Conservation (phyloP, 1,140 invertebrate genomes). For the Dreissena rostriformis region DNA sequence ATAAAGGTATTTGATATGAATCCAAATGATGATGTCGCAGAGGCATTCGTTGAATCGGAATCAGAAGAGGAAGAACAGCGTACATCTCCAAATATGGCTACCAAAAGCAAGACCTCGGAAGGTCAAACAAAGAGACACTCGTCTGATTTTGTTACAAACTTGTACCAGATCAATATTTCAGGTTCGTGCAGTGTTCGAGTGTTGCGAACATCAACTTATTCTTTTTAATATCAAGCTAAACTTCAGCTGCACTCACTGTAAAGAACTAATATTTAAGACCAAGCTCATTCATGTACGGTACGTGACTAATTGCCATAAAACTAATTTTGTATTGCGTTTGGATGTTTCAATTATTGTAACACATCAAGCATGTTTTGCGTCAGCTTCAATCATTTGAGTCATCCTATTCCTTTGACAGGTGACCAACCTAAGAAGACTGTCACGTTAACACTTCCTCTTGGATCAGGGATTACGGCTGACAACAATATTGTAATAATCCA, state of each 20-base stretch:
- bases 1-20: too few species aligned
- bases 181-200: too few species aligned
- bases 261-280: not conserved
- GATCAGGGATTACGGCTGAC: not conserved
- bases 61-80: too few species aligned
- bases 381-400: not conserved
- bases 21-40: too few species aligned
- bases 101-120: too few species aligned
- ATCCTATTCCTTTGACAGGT: not conserved
- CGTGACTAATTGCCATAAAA: not conserved
- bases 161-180: too few species aligned
- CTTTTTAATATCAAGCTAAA: not conserved
- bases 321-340: not conserved
- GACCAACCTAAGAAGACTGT: constrained; percentile 1
- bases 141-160: too few species aligned
- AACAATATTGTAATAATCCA: not conserved
- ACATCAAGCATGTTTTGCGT: not conserved
- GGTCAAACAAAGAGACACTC: too few species aligned
- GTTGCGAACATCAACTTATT: too few species aligned
- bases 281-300: not conserved
- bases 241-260: not conserved
- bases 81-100: too few species aligned
- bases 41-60: too few species aligned
- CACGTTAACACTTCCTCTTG: not conserved
- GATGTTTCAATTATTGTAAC: not conserved